A percentile compares a stretch with the other conserved stretches of the same genome.
Evolutionary conservation across 2,797 vertebrate species (phyloP).

Genomic region (Girardinus metallicus): DNA sequence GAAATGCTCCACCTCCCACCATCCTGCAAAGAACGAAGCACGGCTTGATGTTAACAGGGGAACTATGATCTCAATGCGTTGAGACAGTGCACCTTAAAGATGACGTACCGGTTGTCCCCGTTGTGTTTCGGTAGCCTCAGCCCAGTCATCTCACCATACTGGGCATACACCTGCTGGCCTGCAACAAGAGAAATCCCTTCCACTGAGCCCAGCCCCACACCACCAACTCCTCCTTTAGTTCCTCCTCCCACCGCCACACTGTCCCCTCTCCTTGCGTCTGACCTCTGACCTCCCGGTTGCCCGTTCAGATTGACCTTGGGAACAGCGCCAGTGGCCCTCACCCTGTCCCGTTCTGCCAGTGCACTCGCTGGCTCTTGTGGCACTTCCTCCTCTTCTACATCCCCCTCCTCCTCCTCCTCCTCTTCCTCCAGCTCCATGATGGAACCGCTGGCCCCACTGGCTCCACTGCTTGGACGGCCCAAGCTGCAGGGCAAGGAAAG

Average conservation of each 20-base stretch:
- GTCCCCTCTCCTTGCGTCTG: constrained; percentile 87
- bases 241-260: constrained; percentile 66
- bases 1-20: constrained; percentile 85
- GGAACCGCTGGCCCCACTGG: constrained; percentile 88
- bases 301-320: constrained; percentile 87
- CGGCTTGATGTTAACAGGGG: constrained; percentile 6
- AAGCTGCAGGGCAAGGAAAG: constrained; percentile 85
- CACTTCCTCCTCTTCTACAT: constrained; percentile 70
- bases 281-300: constrained; percentile 94
- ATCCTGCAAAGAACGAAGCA: constrained; percentile 57
- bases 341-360: constrained; percentile 70
- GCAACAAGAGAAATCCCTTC: constrained; percentile 94
- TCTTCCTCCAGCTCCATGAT: constrained; percentile 96
- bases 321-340: constrained; percentile 80
- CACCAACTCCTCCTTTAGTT: constrained; percentile 65
- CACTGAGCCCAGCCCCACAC: constrained; percentile 84
- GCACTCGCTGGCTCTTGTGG: constrained; percentile 52
- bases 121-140: constrained; percentile 83
- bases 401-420: constrained; percentile 83
- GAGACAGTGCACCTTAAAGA: accelerated
- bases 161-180: constrained; percentile 91
- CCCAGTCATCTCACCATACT: constrained; percentile 82
- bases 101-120: constrained; percentile 75
- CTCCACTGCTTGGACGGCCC: constrained; percentile 82
- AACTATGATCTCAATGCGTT: not conserved